Conservation (phyloP, 2,888 invertebrate genomes). For the Spodoptera littoralis region DNA sequence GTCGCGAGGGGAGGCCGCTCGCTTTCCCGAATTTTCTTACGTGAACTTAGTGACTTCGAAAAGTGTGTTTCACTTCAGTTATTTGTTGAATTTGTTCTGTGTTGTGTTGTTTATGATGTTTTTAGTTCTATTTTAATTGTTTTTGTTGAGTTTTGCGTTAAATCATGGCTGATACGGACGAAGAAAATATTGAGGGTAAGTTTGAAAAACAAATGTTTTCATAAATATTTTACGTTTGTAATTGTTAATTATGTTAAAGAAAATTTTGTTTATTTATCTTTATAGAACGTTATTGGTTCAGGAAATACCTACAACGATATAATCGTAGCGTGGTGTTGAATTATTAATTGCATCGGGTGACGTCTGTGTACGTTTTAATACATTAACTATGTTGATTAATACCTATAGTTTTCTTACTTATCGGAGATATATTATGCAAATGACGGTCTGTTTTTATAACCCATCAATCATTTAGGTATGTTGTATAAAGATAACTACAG, state of each 20-base stretch:
- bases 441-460: background rate
- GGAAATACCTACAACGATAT: constrained; percentile 2
- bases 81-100: constrained; percentile 45
- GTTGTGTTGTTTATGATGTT: constrained; percentile 55
- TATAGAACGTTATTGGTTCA: background rate
- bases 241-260: background rate
- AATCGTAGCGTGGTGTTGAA: constrained; percentile 17
- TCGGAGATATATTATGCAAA: background rate
- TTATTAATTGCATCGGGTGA: constrained; percentile 33
- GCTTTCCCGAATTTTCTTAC: constrained; percentile 56
- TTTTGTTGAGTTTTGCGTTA: constrained; percentile 57
- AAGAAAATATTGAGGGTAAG: constrained; percentile 76
- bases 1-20: constrained; percentile 59
- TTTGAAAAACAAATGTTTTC: background rate
- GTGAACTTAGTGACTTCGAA: constrained; percentile 55
- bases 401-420: constrained; percentile 17
- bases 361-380: constrained; percentile 18
- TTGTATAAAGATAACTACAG: background rate
- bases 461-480: background rate
- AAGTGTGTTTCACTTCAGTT: constrained; percentile 43
- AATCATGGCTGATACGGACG: constrained; percentile 72
- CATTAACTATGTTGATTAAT: constrained; percentile 15
- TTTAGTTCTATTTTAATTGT: constrained; percentile 58
- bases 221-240: constrained; percentile 19
- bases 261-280: background rate